These are phyloP conservation scores for Calameuta pallipes DNA, from an alignment of 2,888 invertebrate species.

Conservation along the genomic window DNA sequence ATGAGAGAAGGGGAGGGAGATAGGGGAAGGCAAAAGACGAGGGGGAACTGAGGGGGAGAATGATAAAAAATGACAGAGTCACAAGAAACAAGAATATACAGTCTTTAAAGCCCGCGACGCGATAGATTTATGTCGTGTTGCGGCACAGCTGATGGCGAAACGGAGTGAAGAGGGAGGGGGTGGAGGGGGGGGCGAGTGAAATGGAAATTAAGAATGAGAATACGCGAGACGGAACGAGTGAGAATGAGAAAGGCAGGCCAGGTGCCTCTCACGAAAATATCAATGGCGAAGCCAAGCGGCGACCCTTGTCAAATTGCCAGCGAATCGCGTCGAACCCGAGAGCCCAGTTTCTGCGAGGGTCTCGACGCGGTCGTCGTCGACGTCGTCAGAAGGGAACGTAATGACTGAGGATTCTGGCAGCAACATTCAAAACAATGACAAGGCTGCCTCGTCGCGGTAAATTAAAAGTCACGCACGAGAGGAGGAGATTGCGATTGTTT, in stretches of 20 bases:
- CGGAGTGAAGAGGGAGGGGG: fast-evolving
- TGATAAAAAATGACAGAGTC: background rate
- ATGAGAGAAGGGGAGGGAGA: background rate
- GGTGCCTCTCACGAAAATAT: background rate
- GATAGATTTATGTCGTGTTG: background rate
- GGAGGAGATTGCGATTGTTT: background rate
- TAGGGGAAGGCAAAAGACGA: too few species aligned
- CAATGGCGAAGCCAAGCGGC: background rate
- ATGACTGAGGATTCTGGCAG: background rate
- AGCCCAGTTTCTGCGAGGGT: background rate
- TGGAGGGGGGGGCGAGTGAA: background rate
- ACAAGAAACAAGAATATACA: background rate
- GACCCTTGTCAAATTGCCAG: background rate
- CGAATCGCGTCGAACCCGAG: background rate
- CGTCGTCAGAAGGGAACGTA: background rate
- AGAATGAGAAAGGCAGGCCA: background rate
- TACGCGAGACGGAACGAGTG: background rate
- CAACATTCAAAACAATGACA: background rate
- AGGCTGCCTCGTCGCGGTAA: background rate
- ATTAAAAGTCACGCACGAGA: background rate
- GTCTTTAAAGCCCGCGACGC: background rate
- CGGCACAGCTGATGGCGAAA: background rate
- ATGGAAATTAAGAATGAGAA: background rate
- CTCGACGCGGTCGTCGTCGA: background rate
- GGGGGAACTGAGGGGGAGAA: background rate